Evolutionary conservation across 2,888 invertebrate genomes (phyloP).

Genomic region (Aelia acuminata): DNA sequence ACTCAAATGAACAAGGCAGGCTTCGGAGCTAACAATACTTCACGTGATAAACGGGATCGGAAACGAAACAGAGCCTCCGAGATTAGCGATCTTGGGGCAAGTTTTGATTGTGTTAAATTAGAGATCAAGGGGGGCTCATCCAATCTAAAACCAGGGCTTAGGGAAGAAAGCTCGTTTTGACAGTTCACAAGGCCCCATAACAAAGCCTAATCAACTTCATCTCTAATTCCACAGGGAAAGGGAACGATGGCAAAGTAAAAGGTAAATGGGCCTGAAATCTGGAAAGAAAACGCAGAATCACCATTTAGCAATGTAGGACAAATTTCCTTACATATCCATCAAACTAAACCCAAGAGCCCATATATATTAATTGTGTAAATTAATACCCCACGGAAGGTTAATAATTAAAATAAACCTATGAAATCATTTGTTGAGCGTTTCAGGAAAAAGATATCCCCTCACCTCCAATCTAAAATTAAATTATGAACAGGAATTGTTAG

Average conservation of each 20-base stretch:
- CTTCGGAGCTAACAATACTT: background rate
- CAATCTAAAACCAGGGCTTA: slow-evolving; percentile 41
- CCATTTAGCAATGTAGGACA: background rate
- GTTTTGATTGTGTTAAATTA: slow-evolving; percentile 46
- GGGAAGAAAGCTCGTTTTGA: background rate
- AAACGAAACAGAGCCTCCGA: background rate
- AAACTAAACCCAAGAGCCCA: no score
- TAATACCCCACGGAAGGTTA: no score
- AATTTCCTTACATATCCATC: background rate
- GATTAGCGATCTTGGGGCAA: slow-evolving; percentile 3
- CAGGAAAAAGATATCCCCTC: no score
- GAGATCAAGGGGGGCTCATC: slow-evolving; percentile 25
- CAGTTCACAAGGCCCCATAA: slow-evolving; percentile 24
- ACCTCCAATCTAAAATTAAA: no score
- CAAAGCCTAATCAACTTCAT: slow-evolving; percentile 38
- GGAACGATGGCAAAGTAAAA: background rate
- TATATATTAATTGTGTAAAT: no score
- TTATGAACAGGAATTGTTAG: no score
- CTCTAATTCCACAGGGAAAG: background rate
- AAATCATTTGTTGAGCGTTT: no score
- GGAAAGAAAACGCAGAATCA: background rate
- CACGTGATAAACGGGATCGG: background rate
- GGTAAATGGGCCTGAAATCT: background rate
- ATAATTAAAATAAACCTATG: no score
- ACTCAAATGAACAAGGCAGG: background rate